These are phyloP conservation scores for Gallirallus australis DNA, from an alignment of 2,797 vertebrate genomes.

Conservation along the genomic window DNA sequence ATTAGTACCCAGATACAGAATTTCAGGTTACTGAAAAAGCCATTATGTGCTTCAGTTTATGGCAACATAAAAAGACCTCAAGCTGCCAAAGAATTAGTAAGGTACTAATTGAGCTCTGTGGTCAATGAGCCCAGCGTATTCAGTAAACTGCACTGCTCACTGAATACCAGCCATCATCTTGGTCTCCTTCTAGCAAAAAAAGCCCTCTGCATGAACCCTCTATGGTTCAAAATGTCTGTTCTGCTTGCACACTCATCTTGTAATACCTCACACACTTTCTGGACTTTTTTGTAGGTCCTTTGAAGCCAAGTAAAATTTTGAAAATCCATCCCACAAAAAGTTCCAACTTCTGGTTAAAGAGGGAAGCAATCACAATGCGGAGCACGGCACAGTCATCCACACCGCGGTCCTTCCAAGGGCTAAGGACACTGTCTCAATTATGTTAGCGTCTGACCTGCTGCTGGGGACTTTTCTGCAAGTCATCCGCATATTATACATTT, in stretches of 20 bases:
- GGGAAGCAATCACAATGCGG: not conserved
- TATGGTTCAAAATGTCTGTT: not conserved
- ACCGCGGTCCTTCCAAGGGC: not conserved
- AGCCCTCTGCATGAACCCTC: not conserved
- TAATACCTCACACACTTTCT: not conserved
- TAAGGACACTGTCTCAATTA: not conserved
- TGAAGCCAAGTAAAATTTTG: not conserved
- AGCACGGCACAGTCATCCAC: not conserved
- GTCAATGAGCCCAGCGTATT: not conserved
- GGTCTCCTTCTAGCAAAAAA: not conserved
- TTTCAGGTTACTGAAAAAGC: not conserved
- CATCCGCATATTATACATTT: not conserved
- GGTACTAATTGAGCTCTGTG: not conserved
- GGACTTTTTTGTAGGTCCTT: not conserved
- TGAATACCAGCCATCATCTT: not conserved
- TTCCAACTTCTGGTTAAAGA: not conserved
- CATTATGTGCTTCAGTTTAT: not conserved
- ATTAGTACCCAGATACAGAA: not conserved
- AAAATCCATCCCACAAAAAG: not conserved
- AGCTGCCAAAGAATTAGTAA: not conserved
- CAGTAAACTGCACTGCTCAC: not conserved
- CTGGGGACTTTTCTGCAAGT: not conserved
- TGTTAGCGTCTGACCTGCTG: not conserved
- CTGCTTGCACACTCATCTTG: not conserved
- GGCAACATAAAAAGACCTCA: not conserved